A percentile compares a stretch with the other conserved stretches of the same genome.
Conservation (phyloP, 2,888 invertebrate species). For the Cryptocephalus moraei region DNA sequence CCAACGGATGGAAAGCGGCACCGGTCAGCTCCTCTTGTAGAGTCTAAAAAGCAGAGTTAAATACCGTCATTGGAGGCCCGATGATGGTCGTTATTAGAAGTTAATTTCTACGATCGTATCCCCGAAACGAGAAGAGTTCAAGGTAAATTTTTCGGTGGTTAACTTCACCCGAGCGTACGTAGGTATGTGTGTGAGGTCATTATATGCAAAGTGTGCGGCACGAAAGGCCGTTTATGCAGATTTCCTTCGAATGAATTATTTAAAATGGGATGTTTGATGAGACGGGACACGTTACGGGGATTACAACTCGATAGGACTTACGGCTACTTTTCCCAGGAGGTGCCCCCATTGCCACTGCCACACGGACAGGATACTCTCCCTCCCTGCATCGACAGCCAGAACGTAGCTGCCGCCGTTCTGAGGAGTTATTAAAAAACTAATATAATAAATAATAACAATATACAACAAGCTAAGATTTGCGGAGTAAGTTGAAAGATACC, state of each 20-base stretch:
- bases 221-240: slow-evolving; percentile 15
- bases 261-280: not conserved
- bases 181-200: not conserved
- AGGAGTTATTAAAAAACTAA: too few relatives aligned
- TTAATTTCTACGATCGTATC: too few relatives aligned
- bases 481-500: too few relatives aligned
- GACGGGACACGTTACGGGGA: too few relatives aligned
- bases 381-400: slow-evolving; percentile 77
- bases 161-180: not conserved
- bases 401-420: slow-evolving; percentile 88
- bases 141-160: slow-evolving; percentile 1
- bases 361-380: slow-evolving; percentile 82
- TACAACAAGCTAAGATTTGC: too few relatives aligned
- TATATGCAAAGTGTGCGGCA: slow-evolving; percentile 5
- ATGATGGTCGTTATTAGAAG: too few relatives aligned
- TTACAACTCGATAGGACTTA: slow-evolving; percentile 41
- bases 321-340: slow-evolving; percentile 86
- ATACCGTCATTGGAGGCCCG: too few relatives aligned
- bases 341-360: slow-evolving; percentile 96
- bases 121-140: not conserved
- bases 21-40: slow-evolving; percentile 81
- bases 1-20: slow-evolving; percentile 83
- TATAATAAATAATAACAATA: too few relatives aligned
- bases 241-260: slow-evolving; percentile 7
- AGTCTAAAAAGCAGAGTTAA: slow-evolving; percentile 48